Base-by-base conservation (phyloP, 2,888 invertebrate species). In the Epinotia ramella region DNA sequence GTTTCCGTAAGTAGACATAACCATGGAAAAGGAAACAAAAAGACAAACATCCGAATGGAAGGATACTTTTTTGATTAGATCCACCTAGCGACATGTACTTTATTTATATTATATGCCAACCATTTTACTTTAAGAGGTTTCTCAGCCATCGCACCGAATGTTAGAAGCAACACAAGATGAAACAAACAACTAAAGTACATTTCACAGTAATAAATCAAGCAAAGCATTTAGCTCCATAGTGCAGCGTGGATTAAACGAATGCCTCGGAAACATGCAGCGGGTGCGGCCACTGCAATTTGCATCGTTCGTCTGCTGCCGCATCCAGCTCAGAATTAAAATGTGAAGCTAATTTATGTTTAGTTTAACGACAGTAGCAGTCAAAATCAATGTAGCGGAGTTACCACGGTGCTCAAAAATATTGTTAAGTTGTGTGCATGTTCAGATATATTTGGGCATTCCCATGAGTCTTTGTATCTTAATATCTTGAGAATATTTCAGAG, bases 251-350 rank as follows among this genome's bases (percentile, higher is more conserved):
- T 75, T 53, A 44, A 70, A 49, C 28, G 24, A 20, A 70, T 64
- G 57, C 69, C 49, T 66, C 67, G 53, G 18, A 64, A 60, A 67
- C 70, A 40, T 63, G 73, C 75, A 62, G 56, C 56, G 66, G 71
- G 75, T 66, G 71, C 62, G 75, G 75, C 44, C 60, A 62, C 56
- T 18, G 70, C 75, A 71, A 75, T 75, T 71, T 66, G 56, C 66
- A 66, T 75, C 56, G 64, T n/a, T 64, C 40, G 75, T 28, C 56
- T 59, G 64, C 64, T 20, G 56, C 59, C 46, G 6, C 53, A n/a
- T 46, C 59, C 24, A 60, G 44, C 59, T 69, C 69, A 3, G 69
- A 59, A 33, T 46, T n/a, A 46, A 46, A 69, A 44, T 59, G 9
- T 62, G n/a, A 53, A n/a, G 49, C 16, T 5, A 57, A 20, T 0